Conservation (phyloP, 2,113 vertebrate genomes). For the Channa argus region DNA sequence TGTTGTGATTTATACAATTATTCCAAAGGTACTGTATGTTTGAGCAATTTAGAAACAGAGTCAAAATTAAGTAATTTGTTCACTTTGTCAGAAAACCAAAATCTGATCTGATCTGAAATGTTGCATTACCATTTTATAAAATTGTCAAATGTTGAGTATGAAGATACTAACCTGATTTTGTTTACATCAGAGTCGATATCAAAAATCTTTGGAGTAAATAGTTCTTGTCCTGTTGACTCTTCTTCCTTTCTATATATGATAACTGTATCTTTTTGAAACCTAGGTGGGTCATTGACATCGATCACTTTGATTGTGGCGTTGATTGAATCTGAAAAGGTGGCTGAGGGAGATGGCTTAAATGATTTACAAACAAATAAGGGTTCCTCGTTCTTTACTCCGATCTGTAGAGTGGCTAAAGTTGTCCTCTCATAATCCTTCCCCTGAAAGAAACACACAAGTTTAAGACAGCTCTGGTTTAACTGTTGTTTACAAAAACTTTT, state of each 20-base stretch:
- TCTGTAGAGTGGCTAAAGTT: slow-evolving; percentile 35
- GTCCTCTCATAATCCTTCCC: slow-evolving; percentile 75
- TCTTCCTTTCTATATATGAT: slow-evolving; percentile 71
- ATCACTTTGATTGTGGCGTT: slow-evolving; percentile 68
- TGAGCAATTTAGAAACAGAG: no score
- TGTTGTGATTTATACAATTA: no score
- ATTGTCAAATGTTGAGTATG: no score
- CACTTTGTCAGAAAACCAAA: no score
- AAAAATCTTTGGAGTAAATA: slow-evolving; percentile 69
- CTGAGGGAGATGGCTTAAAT: rapidly evolving
- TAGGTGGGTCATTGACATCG: slow-evolving; percentile 78
- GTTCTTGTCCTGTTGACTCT: slow-evolving; percentile 64
- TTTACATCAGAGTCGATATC: slow-evolving; percentile 69
- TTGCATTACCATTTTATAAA: no score
- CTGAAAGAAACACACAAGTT: slow-evolving; percentile 65
- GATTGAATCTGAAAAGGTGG: not conserved
- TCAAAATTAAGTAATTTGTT: no score
- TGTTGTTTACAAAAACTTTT: not conserved
- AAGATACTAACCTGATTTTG: slow-evolving; percentile 58
- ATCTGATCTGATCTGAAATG: no score
- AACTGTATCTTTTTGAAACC: slow-evolving; percentile 49
- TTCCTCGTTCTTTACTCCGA: slow-evolving; percentile 83
- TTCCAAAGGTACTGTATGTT: no score
- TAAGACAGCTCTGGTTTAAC: not conserved
- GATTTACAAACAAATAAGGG: slow-evolving; percentile 68